phyloP scores from a whole-genome alignment of 2,797 vertebrate species.

The Gymnopithys bicolor region DNA sequence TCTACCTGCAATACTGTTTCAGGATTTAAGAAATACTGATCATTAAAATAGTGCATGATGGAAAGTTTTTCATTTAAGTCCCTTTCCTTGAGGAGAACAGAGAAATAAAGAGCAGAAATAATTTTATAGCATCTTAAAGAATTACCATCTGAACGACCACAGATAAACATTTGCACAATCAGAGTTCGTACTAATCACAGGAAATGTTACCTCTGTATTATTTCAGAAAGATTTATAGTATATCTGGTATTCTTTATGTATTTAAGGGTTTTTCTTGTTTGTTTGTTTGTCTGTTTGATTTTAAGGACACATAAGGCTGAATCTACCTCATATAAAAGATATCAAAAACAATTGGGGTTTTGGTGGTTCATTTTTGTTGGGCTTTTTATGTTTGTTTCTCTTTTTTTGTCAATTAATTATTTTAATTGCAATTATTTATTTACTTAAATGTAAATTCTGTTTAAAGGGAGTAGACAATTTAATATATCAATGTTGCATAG shows the following conservation, averaged over 20 bases:
- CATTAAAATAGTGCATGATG: neutral
- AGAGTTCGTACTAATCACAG: neutral
- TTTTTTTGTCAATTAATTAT: neutral
- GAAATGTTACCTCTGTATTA: neutral
- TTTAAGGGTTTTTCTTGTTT: too few relatives aligned
- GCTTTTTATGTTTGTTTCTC: neutral
- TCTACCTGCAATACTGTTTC: neutral
- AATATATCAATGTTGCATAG: neutral
- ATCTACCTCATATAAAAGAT: neutral
- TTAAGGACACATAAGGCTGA: rapidly evolving
- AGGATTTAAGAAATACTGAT: neutral
- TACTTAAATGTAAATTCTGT: neutral
- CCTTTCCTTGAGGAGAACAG: neutral
- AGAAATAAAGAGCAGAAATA: neutral
- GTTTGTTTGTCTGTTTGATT: too few relatives aligned
- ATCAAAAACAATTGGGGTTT: rapidly evolving
- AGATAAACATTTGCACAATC: neutral
- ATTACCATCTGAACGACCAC: neutral
- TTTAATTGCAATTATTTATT: neutral
- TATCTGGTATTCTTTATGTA: neutral
- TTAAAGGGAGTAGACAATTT: neutral
- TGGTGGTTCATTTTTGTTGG: neutral
- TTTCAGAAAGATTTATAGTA: neutral
- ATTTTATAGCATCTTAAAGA: neutral
- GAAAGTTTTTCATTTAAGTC: neutral